A percentile compares a stretch with the other conserved stretches of the same genome.
Conservation (phyloP, 2,113 vertebrate genomes). For the Puntigrus tetrazona region DNA sequence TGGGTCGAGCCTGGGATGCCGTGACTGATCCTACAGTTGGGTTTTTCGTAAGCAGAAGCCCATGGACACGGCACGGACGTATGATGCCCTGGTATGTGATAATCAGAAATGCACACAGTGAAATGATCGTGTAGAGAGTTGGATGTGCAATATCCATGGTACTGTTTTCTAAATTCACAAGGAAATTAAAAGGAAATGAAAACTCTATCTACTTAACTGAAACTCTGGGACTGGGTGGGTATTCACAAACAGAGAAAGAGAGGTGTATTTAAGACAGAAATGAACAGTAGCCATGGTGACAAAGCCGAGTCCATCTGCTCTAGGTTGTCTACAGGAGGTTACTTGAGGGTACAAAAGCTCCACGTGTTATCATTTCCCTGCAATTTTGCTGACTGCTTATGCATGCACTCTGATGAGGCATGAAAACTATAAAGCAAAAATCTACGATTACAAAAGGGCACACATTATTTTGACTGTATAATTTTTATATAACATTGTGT, state of each 20-base stretch:
- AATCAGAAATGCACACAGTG: not conserved
- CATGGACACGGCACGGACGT: conserved; percentile 84
- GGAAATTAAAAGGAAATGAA: not conserved
- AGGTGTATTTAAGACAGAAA: not conserved
- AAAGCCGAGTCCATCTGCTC: conserved; percentile 14
- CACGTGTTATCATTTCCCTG: not conserved
- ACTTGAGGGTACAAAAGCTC: not conserved
- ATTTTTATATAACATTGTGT: no score
- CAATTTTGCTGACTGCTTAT: not conserved
- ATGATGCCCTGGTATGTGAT: conserved; percentile 92
- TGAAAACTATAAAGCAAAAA: not conserved
- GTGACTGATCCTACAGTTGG: conserved; percentile 92
- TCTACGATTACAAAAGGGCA: not conserved
- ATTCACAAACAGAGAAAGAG: not conserved
- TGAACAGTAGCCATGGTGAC: conserved; percentile 60
- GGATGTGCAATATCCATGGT: not conserved
- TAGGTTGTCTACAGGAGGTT: not conserved
- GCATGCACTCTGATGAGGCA: not conserved
- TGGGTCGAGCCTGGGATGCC: conserved; percentile 91
- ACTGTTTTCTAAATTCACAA: not conserved
- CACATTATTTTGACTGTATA: no score
- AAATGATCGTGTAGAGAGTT: not conserved
- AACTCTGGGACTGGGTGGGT: not conserved
- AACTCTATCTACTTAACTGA: not conserved
- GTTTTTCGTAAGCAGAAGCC: conserved; percentile 88